phyloP scores from a whole-genome alignment of 2,888 invertebrate genomes.

The Eupithecia pulchellata region DNA sequence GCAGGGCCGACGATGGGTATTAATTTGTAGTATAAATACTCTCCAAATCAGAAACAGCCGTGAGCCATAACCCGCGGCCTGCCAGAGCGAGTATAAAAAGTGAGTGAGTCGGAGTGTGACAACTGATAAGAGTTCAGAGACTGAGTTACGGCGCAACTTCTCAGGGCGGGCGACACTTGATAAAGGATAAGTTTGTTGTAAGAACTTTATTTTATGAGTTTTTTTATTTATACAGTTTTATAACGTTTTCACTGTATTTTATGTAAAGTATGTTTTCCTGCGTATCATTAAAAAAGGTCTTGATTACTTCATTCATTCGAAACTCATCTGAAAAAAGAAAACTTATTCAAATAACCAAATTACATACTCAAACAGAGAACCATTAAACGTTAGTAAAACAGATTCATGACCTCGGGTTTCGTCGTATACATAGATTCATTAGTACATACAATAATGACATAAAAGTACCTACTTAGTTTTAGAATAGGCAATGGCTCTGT shows the following conservation, averaged over 20 bases:
- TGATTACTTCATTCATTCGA: not conserved
- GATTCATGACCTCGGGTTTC: no score
- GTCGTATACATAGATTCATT: no score
- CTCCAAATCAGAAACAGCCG: not conserved
- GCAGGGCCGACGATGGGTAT: not conserved
- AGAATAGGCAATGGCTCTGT: no score
- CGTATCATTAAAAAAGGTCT: not conserved
- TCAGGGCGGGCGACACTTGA: constrained; percentile 13
- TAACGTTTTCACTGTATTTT: not conserved
- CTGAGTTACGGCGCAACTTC: constrained; percentile 61
- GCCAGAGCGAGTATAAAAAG: constrained; percentile 46
- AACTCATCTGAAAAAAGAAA: not conserved
- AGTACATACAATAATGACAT: no score
- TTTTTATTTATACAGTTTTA: not conserved
- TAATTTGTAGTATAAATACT: not conserved
- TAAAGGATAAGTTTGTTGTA: constrained; percentile 20
- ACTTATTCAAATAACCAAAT: not conserved
- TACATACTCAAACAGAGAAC: not conserved
- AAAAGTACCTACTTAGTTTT: no score
- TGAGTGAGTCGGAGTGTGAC: constrained; percentile 75
- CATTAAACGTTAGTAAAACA: no score
- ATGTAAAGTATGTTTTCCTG: not conserved
- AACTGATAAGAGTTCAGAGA: constrained; percentile 71
- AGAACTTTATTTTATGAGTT: constrained; percentile 1
- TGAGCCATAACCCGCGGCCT: constrained; percentile 5